Percentiles rank a stretch among this genome's conserved stretches.
Evolutionary conservation across 1,140 invertebrate species (phyloP).

Genomic region (Phenacoccus solenopsis): DNA sequence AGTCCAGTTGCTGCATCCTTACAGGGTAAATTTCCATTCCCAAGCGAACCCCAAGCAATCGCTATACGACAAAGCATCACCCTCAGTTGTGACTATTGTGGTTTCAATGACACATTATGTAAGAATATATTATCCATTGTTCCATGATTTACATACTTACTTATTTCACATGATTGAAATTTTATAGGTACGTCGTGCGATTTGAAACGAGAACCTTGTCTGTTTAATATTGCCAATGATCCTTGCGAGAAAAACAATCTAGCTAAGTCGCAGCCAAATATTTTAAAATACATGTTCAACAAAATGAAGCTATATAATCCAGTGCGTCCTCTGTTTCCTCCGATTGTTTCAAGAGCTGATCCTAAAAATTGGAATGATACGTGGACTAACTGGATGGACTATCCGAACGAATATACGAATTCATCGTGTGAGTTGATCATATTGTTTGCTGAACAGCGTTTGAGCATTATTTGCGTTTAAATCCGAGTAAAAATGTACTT

Average conservation of each 20-base stretch:
- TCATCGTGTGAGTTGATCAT: too few species aligned
- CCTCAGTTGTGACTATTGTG: not conserved
- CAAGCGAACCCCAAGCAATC: not conserved
- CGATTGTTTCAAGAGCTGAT: conserved; percentile 40
- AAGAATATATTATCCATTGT: too few species aligned
- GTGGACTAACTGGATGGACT: conserved; percentile 46
- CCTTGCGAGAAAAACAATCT: conserved; percentile 65
- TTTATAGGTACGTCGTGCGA: too few species aligned
- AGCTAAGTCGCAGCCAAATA: conserved; percentile 33
- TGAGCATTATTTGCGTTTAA: too few species aligned
- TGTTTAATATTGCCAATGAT: conserved; percentile 60
- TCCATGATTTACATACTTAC: too few species aligned
- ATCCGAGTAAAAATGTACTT: too few species aligned
- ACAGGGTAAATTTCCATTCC: not conserved
- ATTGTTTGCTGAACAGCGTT: too few species aligned
- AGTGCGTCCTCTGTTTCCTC: too few species aligned
- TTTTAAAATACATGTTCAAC: too few species aligned
- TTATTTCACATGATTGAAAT: too few species aligned
- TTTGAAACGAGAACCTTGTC: conserved; percentile 40
- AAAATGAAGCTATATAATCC: too few species aligned
- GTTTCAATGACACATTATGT: too few species aligned
- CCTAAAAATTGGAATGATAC: conserved; percentile 41
- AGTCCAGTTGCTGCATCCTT: not conserved
- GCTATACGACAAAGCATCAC: not conserved
- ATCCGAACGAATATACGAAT: not conserved